phyloP scores from a whole-genome alignment of 2,113 vertebrate species.

The Corvus hawaiiensis region DNA sequence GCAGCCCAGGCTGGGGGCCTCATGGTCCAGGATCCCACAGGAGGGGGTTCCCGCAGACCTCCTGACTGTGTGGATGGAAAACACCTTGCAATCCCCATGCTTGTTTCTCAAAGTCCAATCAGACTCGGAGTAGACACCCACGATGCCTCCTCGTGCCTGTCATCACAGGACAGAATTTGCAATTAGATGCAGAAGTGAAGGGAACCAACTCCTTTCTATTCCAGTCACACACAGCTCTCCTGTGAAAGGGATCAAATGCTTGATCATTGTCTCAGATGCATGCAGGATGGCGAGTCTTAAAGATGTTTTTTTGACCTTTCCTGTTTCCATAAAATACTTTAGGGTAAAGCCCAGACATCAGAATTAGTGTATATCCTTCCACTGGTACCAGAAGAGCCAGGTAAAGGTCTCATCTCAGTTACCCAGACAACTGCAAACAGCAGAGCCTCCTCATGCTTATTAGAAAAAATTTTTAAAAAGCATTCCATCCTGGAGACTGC shows the following conservation, averaged over 20 bases:
- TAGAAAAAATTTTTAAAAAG: neutral
- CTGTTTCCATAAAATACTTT: neutral
- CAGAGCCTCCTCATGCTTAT: conserved; percentile 18
- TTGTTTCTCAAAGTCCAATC: neutral
- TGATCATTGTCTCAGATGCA: neutral
- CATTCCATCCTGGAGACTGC: conserved; percentile 23
- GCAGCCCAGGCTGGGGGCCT: neutral
- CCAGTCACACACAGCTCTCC: neutral
- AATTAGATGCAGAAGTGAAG: neutral
- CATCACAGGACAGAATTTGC: neutral
- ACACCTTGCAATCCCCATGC: neutral
- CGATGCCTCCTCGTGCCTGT: accelerated
- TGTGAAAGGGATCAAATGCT: neutral
- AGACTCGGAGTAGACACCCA: neutral
- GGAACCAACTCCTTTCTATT: neutral
- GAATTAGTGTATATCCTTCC: conserved; percentile 14
- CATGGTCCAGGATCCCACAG: no score
- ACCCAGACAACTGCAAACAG: conserved; percentile 65
- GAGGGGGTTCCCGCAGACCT: neutral
- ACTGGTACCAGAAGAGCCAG: conserved; percentile 27
- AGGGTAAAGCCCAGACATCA: neutral
- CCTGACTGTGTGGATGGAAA: neutral
- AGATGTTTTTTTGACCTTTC: conserved; percentile 4
- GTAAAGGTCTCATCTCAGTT: conserved; percentile 55
- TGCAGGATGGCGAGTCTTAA: neutral